A percentile compares a stretch with the other conserved stretches of the same genome.
Evolutionary conservation across 2,888 invertebrate species (phyloP).

Genomic region (Ochropleura plecta): DNA sequence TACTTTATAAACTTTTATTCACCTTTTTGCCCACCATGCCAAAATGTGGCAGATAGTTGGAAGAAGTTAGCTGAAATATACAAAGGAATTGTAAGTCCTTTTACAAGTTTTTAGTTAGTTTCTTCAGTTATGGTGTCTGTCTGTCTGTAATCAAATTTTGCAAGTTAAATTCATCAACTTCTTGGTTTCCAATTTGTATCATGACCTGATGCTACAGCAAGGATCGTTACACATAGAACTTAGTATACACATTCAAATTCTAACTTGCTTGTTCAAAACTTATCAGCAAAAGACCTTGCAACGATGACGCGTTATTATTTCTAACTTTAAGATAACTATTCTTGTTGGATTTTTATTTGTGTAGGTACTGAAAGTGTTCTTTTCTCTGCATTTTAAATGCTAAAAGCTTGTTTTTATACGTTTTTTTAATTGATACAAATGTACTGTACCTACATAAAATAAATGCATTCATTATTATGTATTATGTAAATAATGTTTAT

Average conservation of each 20-base stretch:
- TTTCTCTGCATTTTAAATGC: too few relatives aligned
- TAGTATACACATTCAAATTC: neutral
- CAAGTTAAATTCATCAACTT: neutral
- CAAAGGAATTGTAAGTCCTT: slow-evolving; percentile 93
- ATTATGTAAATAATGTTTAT: neutral
- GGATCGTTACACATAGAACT: neutral
- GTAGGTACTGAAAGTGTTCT: too few relatives aligned
- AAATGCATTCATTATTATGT: neutral
- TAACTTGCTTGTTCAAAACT: neutral
- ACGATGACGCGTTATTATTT: neutral
- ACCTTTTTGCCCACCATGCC: slow-evolving; percentile 96
- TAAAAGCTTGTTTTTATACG: too few relatives aligned
- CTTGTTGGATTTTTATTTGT: neutral
- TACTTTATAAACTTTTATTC: slow-evolving; percentile 98
- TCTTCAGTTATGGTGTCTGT: neutral
- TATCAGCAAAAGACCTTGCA: neutral
- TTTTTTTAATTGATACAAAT: too few relatives aligned
- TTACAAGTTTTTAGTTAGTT: neutral
- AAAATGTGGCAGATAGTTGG: slow-evolving; percentile 95
- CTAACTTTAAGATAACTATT: neutral
- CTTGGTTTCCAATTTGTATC: neutral
- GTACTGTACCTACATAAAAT: neutral
- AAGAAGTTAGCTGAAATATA: slow-evolving; percentile 94
- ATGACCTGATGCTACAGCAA: neutral
- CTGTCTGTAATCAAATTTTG: neutral